Conservation (phyloP, 2,113 vertebrate species). For the Pollachius pollachius region DNA sequence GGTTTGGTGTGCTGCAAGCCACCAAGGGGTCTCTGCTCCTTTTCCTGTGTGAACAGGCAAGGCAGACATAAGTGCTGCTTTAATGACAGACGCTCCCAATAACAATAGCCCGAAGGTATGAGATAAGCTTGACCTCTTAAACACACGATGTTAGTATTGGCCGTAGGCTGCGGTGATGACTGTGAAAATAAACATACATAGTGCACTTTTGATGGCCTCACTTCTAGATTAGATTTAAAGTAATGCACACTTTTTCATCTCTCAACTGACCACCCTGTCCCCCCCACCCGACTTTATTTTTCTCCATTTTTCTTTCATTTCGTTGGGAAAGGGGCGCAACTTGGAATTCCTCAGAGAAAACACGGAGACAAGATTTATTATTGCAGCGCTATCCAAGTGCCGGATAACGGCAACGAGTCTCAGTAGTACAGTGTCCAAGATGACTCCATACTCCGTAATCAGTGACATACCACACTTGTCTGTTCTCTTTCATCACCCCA, state of each 20-base stretch:
- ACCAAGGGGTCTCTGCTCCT: slow-evolving; percentile 66
- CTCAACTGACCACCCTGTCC: slow-evolving; percentile 16
- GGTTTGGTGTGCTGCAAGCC: slow-evolving; percentile 58
- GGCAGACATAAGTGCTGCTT: slow-evolving; percentile 47
- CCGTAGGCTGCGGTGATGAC: slow-evolving; percentile 64
- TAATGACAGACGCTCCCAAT: slow-evolving; percentile 36
- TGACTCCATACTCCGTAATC: slow-evolving; percentile 61
- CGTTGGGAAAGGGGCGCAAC: slow-evolving; percentile 43
- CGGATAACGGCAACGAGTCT: slow-evolving; percentile 58
- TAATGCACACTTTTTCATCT: slow-evolving; percentile 43
- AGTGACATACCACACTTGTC: slow-evolving; percentile 64
- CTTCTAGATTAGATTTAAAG: slow-evolving; percentile 42
- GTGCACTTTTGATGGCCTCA: slow-evolving; percentile 46
- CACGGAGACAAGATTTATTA: slow-evolving; percentile 54
- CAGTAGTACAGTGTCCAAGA: slow-evolving; percentile 61
- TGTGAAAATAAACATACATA: slow-evolving; percentile 42
- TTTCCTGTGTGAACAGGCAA: slow-evolving; percentile 59
- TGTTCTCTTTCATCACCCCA: slow-evolving; percentile 44
- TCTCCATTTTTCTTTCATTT: slow-evolving; percentile 23
- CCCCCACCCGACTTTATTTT: slow-evolving; percentile 23
- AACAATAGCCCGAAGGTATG: slow-evolving; percentile 44
- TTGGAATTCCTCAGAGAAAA: slow-evolving; percentile 62
- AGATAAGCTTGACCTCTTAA: slow-evolving; percentile 58
- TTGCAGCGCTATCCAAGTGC: slow-evolving; percentile 45
- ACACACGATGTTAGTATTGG: slow-evolving; percentile 50